Evolutionary conservation across 2,113 vertebrate genomes (phyloP), one percentile per base, ranked within the genome.

Genomic region (Salvelinus namaycush): DNA sequence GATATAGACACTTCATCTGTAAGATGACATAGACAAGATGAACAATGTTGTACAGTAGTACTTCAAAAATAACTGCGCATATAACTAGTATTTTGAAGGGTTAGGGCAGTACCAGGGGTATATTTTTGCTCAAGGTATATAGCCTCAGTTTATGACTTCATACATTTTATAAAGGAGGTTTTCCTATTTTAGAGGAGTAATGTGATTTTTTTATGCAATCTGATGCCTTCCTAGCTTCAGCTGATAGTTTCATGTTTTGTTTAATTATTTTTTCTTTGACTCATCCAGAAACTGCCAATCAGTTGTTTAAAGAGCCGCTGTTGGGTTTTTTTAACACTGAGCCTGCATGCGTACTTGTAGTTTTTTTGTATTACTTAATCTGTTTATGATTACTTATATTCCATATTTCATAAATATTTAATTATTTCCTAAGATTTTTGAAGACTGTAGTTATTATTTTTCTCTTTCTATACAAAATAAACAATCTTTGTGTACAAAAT

Each of bases 341-440:
- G 85, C 91, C 85, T 95, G 93, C 95, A 95, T 96, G 95, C 93
- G 96, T 95, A 93, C 91, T 86, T 79, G 93, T 96, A 94, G 92
- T 91, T 86, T 79, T 93, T 84, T 79, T 79, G 74, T 89, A 90
- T 90, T 89, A 77, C 84, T 86, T 82, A 79, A 86, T 90, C 79
- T 90, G 87, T 89, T 92, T 89, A 93, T 92, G 91, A 90, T 86
- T 90, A 92, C 91, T 94, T 86, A 89, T 87, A 89, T 91, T 93
- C 86, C 84, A 90, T 88, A 88, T 93, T 94, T 93, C 85, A 93
- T 90, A 90, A 84, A 80, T 93, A 94, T 95, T 95, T 94, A 89
- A 94, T 92, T 95, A 86, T 87, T 85, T 90, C 54, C 44, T 80
- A 87, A 70, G 83, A 78, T 93, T 92, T 91, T 93, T 93, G 74